Conservation (phyloP, 2,113 vertebrate species). For the Sceloporus tristichus region DNA sequence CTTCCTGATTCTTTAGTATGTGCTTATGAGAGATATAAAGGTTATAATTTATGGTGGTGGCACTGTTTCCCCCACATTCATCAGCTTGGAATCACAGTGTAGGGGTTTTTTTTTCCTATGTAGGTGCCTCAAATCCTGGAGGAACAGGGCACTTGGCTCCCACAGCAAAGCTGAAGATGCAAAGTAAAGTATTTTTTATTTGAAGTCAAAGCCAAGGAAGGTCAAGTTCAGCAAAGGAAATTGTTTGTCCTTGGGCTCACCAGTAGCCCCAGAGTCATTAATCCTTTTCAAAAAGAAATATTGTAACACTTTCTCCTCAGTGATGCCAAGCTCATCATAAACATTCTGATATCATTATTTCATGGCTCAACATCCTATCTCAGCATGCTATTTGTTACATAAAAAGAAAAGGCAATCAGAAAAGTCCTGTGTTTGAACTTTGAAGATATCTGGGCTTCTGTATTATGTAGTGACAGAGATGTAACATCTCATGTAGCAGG, state of each 20-base stretch:
- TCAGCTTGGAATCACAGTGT: not conserved
- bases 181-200: slow-evolving; percentile 1
- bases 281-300: not conserved
- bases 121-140: not conserved
- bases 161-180: not conserved
- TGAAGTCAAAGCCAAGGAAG: not conserved
- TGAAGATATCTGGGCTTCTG: not conserved
- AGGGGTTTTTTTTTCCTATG: not conserved
- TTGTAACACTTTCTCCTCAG: not conserved
- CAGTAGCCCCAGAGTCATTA: not conserved
- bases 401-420: not conserved
- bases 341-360: not conserved
- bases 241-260: not conserved
- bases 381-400: not conserved
- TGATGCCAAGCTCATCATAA: slow-evolving; percentile 9
- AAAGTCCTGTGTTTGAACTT: not conserved
- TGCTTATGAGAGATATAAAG: not conserved
- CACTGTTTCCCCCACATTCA: not conserved
- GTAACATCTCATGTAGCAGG: not conserved
- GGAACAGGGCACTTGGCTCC: not conserved
- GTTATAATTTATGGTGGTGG: not conserved
- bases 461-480: not conserved
- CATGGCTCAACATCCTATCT: not conserved
- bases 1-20: not conserved
- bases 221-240: not conserved